These are phyloP conservation scores for Podiceps cristatus DNA, from an alignment of 2,113 vertebrate species.

Conservation along the genomic window DNA sequence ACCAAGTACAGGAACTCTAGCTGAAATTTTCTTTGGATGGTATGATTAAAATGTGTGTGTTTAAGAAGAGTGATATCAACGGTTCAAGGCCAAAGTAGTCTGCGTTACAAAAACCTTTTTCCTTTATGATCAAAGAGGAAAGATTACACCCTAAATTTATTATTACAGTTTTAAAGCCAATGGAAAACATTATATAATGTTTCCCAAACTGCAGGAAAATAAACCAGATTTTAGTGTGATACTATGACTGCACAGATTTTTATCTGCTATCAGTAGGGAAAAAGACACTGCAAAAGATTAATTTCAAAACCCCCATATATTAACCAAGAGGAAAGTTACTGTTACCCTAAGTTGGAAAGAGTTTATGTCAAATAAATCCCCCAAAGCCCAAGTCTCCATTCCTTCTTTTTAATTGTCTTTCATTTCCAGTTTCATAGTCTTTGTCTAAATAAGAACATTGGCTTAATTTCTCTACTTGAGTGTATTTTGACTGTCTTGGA, in stretches of 20 bases:
- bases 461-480: background rate
- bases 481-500: background rate
- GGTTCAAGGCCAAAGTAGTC: background rate
- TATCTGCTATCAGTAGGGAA: background rate
- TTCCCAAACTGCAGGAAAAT: background rate
- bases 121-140: background rate
- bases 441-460: background rate
- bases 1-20: background rate
- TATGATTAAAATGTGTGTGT: background rate
- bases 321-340: background rate
- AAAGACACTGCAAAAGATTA: background rate
- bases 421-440: background rate
- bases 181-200: background rate
- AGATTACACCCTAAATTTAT: background rate
- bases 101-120: background rate
- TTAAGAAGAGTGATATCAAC: background rate
- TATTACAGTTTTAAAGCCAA: background rate
- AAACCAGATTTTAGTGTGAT: background rate
- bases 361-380: background rate
- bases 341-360: background rate
- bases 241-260: background rate
- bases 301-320: background rate
- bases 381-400: background rate
- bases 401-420: background rate
- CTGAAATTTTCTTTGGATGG: background rate